Percentiles rank a stretch among this genome's conserved stretches.
phyloP scores from a whole-genome alignment of 2,113 vertebrate species.

The Mohoua ochrocephala region DNA sequence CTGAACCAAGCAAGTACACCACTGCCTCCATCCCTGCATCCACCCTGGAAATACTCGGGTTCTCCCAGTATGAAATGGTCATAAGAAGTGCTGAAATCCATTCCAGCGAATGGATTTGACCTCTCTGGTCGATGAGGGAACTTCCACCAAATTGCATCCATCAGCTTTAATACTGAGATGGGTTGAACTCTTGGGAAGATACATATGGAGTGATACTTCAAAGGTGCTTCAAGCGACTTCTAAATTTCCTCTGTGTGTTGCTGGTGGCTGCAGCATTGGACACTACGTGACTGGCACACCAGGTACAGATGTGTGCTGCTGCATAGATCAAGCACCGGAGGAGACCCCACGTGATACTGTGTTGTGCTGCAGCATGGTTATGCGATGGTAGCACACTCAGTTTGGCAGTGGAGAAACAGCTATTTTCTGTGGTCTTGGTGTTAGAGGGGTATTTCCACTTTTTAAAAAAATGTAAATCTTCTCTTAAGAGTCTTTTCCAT shows the following conservation, averaged over 20 bases:
- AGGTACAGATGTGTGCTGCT: neutral
- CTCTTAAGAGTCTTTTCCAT: neutral
- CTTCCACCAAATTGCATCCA: neutral
- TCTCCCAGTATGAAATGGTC: neutral
- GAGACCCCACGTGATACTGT: rapidly evolving
- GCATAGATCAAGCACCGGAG: neutral
- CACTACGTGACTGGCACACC: neutral
- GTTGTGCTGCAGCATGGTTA: neutral
- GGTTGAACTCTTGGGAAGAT: neutral
- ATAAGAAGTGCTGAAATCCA: neutral
- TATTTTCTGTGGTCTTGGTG: neutral
- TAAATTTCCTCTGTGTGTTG: neutral
- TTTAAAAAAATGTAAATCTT: neutral
- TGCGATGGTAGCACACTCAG: neutral
- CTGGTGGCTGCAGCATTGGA: neutral
- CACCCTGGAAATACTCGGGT: neutral
- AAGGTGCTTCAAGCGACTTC: neutral
- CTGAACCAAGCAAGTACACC: neutral
- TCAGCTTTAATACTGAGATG: neutral
- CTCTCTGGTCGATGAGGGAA: neutral
- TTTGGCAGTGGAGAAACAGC: neutral
- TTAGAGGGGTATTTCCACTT: neutral
- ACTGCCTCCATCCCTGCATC: neutral
- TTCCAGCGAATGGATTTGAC: neutral
- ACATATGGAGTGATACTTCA: neutral